Base-by-base conservation (phyloP, 2,113 vertebrate genomes). In the Pelmatolapia mariae region DNA sequence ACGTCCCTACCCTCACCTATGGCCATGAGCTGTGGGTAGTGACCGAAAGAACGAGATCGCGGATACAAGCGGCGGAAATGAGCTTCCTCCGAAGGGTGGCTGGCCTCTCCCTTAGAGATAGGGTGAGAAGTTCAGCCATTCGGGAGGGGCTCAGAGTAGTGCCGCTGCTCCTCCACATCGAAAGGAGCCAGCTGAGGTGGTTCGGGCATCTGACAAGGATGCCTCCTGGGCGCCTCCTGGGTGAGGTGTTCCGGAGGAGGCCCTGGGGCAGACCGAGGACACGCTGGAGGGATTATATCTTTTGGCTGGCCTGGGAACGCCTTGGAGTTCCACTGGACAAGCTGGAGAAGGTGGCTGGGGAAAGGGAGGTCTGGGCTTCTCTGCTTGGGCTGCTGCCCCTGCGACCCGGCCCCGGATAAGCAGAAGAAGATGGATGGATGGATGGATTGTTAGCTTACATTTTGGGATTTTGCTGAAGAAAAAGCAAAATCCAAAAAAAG, bases 21-120 rank as follows among this genome's bases (percentile, higher is more conserved):
- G 47, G 2, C 0, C 47, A 50, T 4, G 47, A 19, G 47, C 47
- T 50, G 8, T 50, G 47, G 47, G 47, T 50, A 19, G 50, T 52
- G 18, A 52, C 8, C 1, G 0, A 52, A 52, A n/a, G 0, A 52
- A n/a, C 8, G 18, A 52, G 18, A 52, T 0, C 0, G 50, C 1
- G 0, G 50, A 52, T n/a, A 52, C 50, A n/a, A n/a, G 8, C 3
- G 1, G 4, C 50, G 0, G 3, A 52, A 52, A 52, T n/a, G 19
- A 10, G 19, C 19, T 52, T n/a, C 50, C 50, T n/a, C 50, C 1
- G 3, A 52, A 52, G 9, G 9, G 5, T 52, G 50, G 50, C 8
- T n/a, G 50, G 50, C 3, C 19, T 52, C 50, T 52, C 8, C 18
- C 5, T 52, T 10, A 52, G 19, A 52, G 5, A n/a, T 2, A n/a